A percentile compares a stretch with the other conserved stretches of the same genome.
Evolutionary conservation across 2,888 invertebrate genomes (phyloP).

Genomic region (Malthinus flaveolus): DNA sequence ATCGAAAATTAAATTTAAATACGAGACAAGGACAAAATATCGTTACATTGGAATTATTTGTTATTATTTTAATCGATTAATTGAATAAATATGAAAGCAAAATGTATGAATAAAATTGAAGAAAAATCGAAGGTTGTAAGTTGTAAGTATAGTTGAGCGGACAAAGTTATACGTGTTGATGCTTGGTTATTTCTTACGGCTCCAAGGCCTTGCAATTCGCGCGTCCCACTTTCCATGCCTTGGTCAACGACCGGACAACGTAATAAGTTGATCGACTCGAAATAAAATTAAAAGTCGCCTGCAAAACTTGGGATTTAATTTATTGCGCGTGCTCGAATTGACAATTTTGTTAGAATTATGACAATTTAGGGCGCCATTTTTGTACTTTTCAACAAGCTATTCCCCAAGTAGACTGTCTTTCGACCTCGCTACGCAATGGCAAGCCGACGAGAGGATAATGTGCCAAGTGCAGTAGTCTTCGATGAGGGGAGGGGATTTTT

Average conservation of each 20-base stretch:
- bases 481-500: no score
- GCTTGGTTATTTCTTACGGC: slow-evolving; percentile 34
- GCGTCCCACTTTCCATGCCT: slow-evolving; percentile 40
- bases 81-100: slow-evolving; percentile 5
- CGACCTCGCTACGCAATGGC: no score
- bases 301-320: slow-evolving; percentile 15
- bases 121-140: slow-evolving; percentile 26
- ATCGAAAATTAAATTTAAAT: no score
- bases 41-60: background rate
- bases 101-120: slow-evolving; percentile 9
- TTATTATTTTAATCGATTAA: background rate
- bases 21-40: no score
- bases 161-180: slow-evolving; percentile 25
- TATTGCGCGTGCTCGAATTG: slow-evolving; percentile 4
- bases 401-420: no score
- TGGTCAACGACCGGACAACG: slow-evolving; percentile 39
- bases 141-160: slow-evolving; percentile 25
- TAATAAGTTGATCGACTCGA: slow-evolving; percentile 16
- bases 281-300: slow-evolving; percentile 21
- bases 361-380: no score
- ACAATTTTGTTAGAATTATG: background rate
- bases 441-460: no score
- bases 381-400: no score
- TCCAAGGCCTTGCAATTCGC: slow-evolving; percentile 35
- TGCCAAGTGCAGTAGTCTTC: no score